A percentile compares a stretch with the other conserved stretches of the same genome.
Conservation (phyloP, 2,797 vertebrate species). For the Sebastolobus alascanus region DNA sequence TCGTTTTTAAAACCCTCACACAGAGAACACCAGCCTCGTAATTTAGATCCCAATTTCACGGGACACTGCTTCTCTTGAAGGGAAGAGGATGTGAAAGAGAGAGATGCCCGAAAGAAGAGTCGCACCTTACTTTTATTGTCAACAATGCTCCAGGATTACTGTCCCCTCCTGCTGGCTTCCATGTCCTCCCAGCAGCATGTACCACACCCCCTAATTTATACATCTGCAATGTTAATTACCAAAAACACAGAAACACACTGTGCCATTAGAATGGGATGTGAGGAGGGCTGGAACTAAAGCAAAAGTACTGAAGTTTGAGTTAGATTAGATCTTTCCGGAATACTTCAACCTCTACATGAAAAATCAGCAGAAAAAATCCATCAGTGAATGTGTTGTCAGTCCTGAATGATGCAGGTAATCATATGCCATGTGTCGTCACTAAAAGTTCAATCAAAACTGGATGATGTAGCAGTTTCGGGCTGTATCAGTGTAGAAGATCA, state of each 20-base stretch:
- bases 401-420: background rate
- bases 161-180: slow-evolving; percentile 29
- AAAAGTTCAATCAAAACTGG: background rate
- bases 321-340: background rate
- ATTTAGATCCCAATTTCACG: slow-evolving; percentile 96
- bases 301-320: background rate
- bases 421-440: background rate
- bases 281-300: background rate
- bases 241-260: slow-evolving; percentile 18
- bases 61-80: slow-evolving; percentile 91
- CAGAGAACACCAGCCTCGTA: slow-evolving; percentile 82
- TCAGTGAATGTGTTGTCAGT: background rate
- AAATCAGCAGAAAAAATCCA: background rate
- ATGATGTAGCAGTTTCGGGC: slow-evolving; percentile 10
- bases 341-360: background rate
- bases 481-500: background rate
- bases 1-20: slow-evolving; percentile 72
- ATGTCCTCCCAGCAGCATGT: slow-evolving; percentile 20
- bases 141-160: slow-evolving; percentile 67
- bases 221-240: slow-evolving; percentile 44
- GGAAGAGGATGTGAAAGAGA: slow-evolving; percentile 74
- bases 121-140: slow-evolving; percentile 78
- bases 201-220: slow-evolving; percentile 30
- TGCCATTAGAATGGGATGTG: background rate
- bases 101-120: slow-evolving; percentile 84